Percentiles rank a stretch among this genome's conserved stretches.
These are phyloP conservation scores for Malurus splendens DNA, from an alignment of 2,797 vertebrate genomes.

Conservation along the genomic window DNA sequence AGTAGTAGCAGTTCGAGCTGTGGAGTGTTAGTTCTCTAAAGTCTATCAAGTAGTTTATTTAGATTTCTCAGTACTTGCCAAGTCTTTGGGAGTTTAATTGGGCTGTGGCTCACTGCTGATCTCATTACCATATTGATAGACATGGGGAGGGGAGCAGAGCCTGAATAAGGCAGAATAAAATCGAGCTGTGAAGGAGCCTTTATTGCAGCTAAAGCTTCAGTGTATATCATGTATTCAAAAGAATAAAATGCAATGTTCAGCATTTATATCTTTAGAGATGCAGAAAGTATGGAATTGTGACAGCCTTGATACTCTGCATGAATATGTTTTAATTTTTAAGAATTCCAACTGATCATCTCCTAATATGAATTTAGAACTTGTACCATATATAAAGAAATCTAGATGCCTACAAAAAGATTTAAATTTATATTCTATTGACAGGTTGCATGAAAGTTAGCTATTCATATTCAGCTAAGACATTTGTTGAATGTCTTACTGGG, in stretches of 20 bases:
- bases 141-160: not conserved
- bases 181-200: not conserved
- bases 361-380: not conserved
- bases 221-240: not conserved
- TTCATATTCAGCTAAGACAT: not conserved
- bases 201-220: not conserved
- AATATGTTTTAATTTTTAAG: not conserved
- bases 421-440: not conserved
- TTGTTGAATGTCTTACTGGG: not conserved
- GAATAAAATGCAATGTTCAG: not conserved
- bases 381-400: not conserved
- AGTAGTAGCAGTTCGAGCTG: not conserved
- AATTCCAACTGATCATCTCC: not conserved
- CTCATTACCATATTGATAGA: conserved; percentile 5
- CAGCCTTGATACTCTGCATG: not conserved
- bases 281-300: not conserved
- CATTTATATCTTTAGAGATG: not conserved
- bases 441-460: not conserved
- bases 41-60: conserved; percentile 8
- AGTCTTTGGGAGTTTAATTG: not conserved
- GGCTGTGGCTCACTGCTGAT: not conserved
- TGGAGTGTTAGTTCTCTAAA: not conserved
- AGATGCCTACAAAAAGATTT: not conserved
- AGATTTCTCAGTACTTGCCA: not conserved
- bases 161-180: not conserved